Base-by-base conservation (phyloP, 1,140 invertebrate genomes). In the Heliconius himera region DNA sequence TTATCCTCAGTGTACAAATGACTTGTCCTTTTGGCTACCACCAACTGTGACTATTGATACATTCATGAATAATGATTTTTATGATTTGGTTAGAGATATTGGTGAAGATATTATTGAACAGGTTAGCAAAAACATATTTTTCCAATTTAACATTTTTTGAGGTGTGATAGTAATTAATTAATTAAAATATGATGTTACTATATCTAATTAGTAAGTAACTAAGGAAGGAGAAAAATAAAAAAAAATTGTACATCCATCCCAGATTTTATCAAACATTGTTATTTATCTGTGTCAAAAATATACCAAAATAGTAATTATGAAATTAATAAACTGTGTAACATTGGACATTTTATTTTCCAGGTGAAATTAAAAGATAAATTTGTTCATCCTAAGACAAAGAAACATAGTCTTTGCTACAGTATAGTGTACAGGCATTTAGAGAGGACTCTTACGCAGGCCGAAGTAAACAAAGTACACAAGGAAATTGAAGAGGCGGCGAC, bases 21-120 rank as follows among this genome's bases (percentile, higher is more conserved):
- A 99, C 90, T 96, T 99, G 16, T 99, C 99, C 77, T 99, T 99
- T 92, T 99, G 99, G 99, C 92, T 99, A 29, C 98, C 98, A 0
- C 83, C 96, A 18, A 93, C 96, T 77, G 78, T 90, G 1, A 92
- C 93, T 9, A 81, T 95, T n/a, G 94, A 95, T 71, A 88, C 94
- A 41, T 99, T 97, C 93, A 96, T 95, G 20, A 94, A 95, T 20
- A 98, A 99, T 93, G 98, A 99, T 95, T 99, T 99, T 93, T 99
- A 99, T 94, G 99, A 99, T 89, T 88, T 99, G 66, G 98, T 98
- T 0, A 95, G 99, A 84, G 96, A 96, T 81, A 92, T 99, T 79
- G 99, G 97, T 8, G 98, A 98, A 8, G 98, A 99, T 93, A 94
- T 97, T 22, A 96, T 99, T 70, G 99, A 99, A 95, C 98, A 99